Evolutionary conservation across 2,113 vertebrate genomes (phyloP).

Genomic region (Empidonax alnorum): DNA sequence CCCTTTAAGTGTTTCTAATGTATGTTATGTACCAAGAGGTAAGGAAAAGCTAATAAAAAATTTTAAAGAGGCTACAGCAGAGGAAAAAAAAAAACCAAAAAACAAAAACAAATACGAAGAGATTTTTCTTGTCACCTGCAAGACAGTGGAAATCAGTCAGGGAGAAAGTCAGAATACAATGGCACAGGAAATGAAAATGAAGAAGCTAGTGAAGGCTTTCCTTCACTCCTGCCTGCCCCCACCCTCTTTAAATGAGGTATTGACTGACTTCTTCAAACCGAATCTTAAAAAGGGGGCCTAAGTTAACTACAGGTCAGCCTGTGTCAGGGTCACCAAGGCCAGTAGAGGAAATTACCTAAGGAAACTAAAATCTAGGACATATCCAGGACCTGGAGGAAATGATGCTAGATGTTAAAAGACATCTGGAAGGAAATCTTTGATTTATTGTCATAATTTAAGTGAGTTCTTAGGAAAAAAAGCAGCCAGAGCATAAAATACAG

Average conservation of each 20-base stretch:
- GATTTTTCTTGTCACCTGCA: not conserved
- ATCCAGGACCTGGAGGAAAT: constrained; percentile 66
- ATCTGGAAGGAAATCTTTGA: constrained; percentile 61
- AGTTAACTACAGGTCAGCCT: constrained; percentile 58
- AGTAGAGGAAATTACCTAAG: constrained; percentile 70
- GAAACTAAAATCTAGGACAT: constrained; percentile 74
- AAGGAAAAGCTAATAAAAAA: not conserved
- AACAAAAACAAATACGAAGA: not conserved
- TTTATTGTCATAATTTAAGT: constrained; percentile 43
- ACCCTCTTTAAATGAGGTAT: constrained; percentile 35
- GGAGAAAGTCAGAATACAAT: constrained; percentile 17
- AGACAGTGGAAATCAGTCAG: not conserved
- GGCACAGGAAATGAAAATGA: constrained; percentile 47
- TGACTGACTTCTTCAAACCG: constrained; percentile 45
- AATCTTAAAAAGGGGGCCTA: constrained; percentile 25
- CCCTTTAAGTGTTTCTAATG: not conserved
- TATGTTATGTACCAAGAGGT: not conserved
- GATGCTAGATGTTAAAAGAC: constrained; percentile 69
- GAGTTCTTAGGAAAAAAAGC: constrained; percentile 58
- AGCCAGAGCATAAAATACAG: not conserved
- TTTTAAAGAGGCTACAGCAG: not conserved
- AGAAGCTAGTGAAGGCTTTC: constrained; percentile 12
- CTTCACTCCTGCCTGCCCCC: not conserved
- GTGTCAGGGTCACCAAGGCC: constrained; percentile 30
- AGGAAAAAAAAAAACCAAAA: not conserved